These are phyloP conservation scores for Balearica regulorum DNA, from an alignment of 2,797 vertebrate species.

Conservation along the genomic window DNA sequence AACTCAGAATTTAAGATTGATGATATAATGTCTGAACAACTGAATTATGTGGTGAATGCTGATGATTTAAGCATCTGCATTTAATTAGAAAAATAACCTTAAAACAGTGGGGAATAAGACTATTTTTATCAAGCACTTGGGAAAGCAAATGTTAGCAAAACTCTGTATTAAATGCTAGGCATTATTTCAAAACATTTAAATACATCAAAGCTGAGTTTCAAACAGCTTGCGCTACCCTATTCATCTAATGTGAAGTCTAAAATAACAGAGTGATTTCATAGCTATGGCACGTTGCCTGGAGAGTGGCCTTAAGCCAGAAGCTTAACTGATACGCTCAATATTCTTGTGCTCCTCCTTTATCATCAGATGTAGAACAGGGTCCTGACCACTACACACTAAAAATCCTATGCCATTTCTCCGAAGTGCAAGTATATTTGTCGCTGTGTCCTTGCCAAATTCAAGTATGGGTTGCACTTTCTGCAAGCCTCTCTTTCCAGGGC, in stretches of 20 bases:
- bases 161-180: constrained; percentile 17
- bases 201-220: constrained; percentile 38
- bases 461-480: neutral
- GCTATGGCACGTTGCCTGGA: constrained; percentile 47
- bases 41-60: neutral
- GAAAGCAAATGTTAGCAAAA: constrained; percentile 34
- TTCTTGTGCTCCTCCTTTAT: neutral
- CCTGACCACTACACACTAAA: neutral
- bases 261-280: constrained; percentile 61
- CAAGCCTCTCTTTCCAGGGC: neutral
- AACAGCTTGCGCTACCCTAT: constrained; percentile 34
- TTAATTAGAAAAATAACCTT: constrained; percentile 36
- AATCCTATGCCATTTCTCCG: neutral
- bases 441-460: neutral
- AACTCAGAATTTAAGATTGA: neutral
- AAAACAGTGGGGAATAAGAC: neutral
- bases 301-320: constrained; percentile 16
- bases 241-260: constrained; percentile 30
- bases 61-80: constrained; percentile 8
- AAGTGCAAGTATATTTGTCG: neutral
- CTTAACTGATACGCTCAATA: neutral
- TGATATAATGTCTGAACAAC: neutral
- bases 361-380: neutral
- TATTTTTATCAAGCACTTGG: constrained; percentile 11
- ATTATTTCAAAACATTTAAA: constrained; percentile 52